These are phyloP conservation scores for Halocaridina rubra DNA, from an alignment of 2,888 invertebrate species.

Conservation along the genomic window DNA sequence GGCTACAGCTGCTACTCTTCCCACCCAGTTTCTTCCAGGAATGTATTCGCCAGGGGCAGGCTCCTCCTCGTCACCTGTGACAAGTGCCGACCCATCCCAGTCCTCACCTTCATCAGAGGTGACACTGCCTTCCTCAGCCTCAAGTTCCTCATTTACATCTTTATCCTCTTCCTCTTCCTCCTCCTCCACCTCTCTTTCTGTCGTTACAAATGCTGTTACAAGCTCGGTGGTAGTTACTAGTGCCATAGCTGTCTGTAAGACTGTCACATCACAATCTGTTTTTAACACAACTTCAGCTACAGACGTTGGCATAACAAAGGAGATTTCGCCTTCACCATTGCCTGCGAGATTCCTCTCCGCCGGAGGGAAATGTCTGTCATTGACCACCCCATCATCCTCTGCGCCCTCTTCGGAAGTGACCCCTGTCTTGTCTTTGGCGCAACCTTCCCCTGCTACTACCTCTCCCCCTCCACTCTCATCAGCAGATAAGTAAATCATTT, in stretches of 20 bases:
- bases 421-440: background rate
- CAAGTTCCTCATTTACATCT: background rate
- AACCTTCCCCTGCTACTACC: background rate
- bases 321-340: background rate
- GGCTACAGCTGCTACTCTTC: constrained; percentile 40
- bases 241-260: background rate
- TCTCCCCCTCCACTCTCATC: background rate
- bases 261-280: background rate
- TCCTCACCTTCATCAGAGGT: constrained; percentile 4
- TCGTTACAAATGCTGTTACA: background rate
- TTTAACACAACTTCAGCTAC: background rate
- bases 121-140: constrained; percentile 5
- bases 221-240: background rate
- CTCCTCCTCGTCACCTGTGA: constrained; percentile 22
- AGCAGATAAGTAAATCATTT: background rate
- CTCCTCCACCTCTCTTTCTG: background rate
- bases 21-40: constrained; percentile 26
- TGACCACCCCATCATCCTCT: background rate
- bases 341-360: background rate
- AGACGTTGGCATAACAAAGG: background rate
- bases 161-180: background rate
- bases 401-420: background rate
- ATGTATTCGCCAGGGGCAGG: constrained; percentile 7
- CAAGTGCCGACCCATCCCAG: constrained; percentile 17
- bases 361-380: background rate